Evolutionary conservation across 2,113 vertebrate species (phyloP).

Genomic region (Candoia aspera): DNA sequence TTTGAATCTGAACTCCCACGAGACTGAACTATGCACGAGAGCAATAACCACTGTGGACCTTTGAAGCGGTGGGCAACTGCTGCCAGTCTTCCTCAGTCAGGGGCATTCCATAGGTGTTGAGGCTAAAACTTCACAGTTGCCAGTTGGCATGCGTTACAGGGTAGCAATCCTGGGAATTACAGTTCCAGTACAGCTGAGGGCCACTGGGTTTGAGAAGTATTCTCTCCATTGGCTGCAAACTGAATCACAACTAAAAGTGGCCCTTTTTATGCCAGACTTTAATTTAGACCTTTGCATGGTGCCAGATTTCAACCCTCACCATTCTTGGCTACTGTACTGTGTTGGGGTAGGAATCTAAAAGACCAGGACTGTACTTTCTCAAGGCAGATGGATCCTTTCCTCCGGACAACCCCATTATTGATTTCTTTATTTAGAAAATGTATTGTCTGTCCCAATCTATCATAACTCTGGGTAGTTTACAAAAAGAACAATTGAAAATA

Average conservation of each 20-base stretch:
- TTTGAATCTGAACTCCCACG: too few relatives aligned
- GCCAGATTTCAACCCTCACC: background rate
- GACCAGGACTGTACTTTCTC: background rate
- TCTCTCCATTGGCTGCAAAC: slow-evolving; percentile 41
- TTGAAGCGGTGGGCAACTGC: slow-evolving; percentile 22
- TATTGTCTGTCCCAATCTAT: background rate
- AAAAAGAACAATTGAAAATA: background rate
- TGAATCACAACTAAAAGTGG: slow-evolving; percentile 57
- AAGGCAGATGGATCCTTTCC: background rate
- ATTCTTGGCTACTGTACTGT: background rate
- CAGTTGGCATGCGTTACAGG: too few relatives aligned
- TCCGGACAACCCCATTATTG: background rate
- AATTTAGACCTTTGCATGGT: background rate
- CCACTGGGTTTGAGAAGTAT: too few relatives aligned
- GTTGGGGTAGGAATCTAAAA: background rate
- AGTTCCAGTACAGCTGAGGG: too few relatives aligned
- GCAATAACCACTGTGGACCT: slow-evolving; percentile 46
- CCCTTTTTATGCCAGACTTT: slow-evolving; percentile 30
- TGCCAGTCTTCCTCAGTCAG: too few relatives aligned
- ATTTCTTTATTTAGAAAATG: background rate
- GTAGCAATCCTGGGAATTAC: too few relatives aligned
- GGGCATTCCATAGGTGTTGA: too few relatives aligned
- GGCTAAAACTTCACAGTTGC: too few relatives aligned
- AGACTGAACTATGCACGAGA: background rate
- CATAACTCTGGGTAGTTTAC: background rate